Evolutionary conservation across 2,797 vertebrate species (phyloP).

Genomic region (Steatocranus sp.): DNA sequence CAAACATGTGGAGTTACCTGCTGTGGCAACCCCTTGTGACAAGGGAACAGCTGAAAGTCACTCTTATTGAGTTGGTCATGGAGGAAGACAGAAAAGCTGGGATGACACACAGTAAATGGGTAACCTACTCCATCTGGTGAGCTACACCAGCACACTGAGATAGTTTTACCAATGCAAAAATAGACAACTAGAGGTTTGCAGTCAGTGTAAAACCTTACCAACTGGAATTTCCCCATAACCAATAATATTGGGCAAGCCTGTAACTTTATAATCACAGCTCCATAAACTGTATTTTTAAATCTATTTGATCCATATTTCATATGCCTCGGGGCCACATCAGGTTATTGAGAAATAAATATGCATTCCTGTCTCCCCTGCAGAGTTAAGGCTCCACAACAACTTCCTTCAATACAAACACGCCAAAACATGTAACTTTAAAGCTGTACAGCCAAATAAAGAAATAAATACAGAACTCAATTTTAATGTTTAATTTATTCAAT

Average conservation of each 20-base stretch:
- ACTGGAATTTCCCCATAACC: neutral
- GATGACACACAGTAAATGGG: neutral
- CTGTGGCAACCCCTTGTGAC: neutral
- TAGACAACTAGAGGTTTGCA: neutral
- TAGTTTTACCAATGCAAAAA: neutral
- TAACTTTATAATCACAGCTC: neutral
- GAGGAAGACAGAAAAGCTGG: neutral
- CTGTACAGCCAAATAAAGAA: neutral
- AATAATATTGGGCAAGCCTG: neutral
- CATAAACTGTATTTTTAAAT: neutral
- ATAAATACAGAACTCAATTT: neutral
- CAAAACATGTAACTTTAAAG: neutral
- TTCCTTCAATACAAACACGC: neutral
- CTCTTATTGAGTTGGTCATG: neutral
- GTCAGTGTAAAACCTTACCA: neutral
- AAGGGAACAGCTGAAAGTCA: neutral
- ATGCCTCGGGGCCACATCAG: neutral
- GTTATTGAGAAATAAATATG: neutral
- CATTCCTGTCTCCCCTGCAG: neutral
- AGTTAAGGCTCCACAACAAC: neutral
- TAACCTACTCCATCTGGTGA: neutral
- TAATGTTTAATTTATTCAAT: constrained; percentile 43
- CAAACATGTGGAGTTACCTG: neutral
- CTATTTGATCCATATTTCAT: neutral
- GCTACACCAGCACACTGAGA: neutral